phyloP scores from a whole-genome alignment of 2,113 vertebrate species.

The Pseudorectes ferrugineus region DNA sequence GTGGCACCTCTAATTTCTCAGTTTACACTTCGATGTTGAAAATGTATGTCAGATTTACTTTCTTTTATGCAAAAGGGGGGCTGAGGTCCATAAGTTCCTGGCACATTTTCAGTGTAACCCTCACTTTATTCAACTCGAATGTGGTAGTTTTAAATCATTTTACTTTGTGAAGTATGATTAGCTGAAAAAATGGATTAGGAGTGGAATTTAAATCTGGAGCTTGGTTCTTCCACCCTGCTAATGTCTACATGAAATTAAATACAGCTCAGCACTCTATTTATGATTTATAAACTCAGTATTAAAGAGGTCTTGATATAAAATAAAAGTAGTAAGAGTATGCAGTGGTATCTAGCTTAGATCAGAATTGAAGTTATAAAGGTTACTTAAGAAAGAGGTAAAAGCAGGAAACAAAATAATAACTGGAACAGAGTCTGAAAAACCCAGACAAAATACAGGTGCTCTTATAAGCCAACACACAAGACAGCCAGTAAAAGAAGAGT shows the following conservation, averaged over 20 bases:
- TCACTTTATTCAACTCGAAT: background rate
- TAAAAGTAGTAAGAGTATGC: background rate
- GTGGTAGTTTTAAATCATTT: background rate
- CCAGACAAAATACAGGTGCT: slow-evolving; percentile 63
- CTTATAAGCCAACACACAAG: slow-evolving; percentile 21
- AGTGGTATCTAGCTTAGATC: background rate
- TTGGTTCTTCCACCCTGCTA: background rate
- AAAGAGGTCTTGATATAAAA: background rate
- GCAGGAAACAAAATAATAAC: background rate
- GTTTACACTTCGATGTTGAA: background rate
- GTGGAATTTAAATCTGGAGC: background rate
- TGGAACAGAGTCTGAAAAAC: slow-evolving; percentile 30
- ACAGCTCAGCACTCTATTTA: background rate
- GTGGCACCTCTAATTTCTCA: background rate
- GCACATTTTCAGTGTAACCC: background rate
- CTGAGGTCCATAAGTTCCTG: background rate
- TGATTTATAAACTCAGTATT: background rate
- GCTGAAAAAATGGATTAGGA: background rate
- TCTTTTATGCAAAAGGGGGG: background rate
- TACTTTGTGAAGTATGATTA: background rate
- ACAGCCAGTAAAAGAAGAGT: slow-evolving; percentile 31
- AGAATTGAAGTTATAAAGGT: background rate
- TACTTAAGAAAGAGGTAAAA: slow-evolving; percentile 3
- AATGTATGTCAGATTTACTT: background rate
- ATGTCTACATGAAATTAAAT: background rate